These are phyloP conservation scores for Stenolophus ochropezus DNA, from an alignment of 2,888 invertebrate species.

Conservation along the genomic window DNA sequence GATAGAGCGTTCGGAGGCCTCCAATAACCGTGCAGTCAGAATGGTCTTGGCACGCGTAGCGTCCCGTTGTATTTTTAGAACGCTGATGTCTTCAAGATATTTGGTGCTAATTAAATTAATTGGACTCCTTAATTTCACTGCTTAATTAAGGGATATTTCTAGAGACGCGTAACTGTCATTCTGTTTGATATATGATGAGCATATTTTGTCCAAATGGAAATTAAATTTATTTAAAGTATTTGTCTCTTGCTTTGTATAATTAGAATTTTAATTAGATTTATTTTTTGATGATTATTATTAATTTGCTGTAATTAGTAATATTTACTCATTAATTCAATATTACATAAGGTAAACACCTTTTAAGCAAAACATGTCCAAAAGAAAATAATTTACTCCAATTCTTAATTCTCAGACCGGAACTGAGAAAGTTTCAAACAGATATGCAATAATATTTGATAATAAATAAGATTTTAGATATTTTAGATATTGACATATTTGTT, in stretches of 20 bases:
- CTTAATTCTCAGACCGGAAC: not conserved
- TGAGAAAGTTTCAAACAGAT: no score
- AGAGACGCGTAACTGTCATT: slow-evolving; percentile 42
- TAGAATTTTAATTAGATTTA: slow-evolving; percentile 26
- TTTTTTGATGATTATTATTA: slow-evolving; percentile 36
- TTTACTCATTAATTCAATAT: not conserved
- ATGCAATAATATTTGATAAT: no score
- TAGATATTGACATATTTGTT: not conserved
- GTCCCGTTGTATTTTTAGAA: slow-evolving; percentile 37
- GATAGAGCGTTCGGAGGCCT: slow-evolving; percentile 15
- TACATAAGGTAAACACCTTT: not conserved
- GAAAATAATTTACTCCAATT: not conserved
- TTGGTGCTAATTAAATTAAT: slow-evolving; percentile 60
- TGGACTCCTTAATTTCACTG: slow-evolving; percentile 54
- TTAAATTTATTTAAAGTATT: slow-evolving; percentile 52
- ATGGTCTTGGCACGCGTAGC: slow-evolving; percentile 33
- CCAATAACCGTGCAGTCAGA: slow-evolving; percentile 14
- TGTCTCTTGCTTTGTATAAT: slow-evolving; percentile 41
- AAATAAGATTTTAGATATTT: no score
- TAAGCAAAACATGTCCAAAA: not conserved
- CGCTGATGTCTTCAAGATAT: slow-evolving; percentile 51
- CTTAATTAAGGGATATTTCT: slow-evolving; percentile 57
- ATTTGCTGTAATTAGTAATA: slow-evolving; percentile 8
- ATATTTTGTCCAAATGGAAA: slow-evolving; percentile 48
- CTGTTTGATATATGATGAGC: slow-evolving; percentile 47